Base-by-base conservation (phyloP, 2,888 invertebrate species). In the Heliconius cydno region DNA sequence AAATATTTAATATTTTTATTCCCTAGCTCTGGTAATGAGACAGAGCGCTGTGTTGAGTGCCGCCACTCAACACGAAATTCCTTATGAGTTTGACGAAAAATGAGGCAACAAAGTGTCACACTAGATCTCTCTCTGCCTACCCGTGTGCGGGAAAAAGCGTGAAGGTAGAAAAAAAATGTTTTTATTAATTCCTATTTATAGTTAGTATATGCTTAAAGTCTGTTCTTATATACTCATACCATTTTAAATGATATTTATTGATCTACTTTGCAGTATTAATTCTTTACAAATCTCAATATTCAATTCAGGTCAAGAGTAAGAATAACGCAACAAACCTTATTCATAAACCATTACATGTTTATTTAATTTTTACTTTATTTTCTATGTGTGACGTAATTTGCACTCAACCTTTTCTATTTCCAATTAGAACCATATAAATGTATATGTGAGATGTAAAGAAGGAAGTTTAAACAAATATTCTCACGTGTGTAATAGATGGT, bases 401-500 rank as follows among this genome's bases (percentile, higher is more conserved):
- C 60, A 60, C 78, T 12, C 72, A 78, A 74, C 46, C 30, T 30
- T 72, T 72, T 71, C 63, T 72, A 72, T 72, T 78, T 77, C 71
- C 22, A 75, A 81, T 77, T 74, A 79, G 66, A 46, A 68, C 52
- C 60, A 72, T 78, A 25, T 25, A 15, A 46, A 2, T 25, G 78
- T 78, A 71, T 72, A 76, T 19, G 52, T 19, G 63, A 41, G 63
- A 76, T 79, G 66, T 82, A 83, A 81, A 83, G 82, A 83, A 82
- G 82, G 83, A 83, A 83, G 84, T 85, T 86, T 87, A 91, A 89
- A 90, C 90, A 91, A 92, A 94, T 94, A 92, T 88, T 92, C 90
- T 94, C 94, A 94, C 94, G 94, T 93, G 88, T 86, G 84, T 86
- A 85, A 85, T 88, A 88, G 88, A 86, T 88, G 87, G 88, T 88